phyloP scores from a whole-genome alignment of 2,888 invertebrate genomes.

The Endotricha flammealis region DNA sequence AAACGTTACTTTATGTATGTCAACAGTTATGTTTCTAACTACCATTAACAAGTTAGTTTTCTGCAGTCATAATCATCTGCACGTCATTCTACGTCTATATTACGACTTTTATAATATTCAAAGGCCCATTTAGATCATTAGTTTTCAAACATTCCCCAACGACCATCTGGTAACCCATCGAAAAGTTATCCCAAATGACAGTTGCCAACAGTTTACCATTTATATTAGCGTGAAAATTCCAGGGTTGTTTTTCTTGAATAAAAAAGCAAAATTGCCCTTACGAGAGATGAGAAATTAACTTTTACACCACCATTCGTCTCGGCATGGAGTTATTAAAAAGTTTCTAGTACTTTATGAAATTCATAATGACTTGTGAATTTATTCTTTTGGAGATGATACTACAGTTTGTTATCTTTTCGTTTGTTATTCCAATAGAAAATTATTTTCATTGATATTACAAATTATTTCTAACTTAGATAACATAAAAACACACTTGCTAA shows the following conservation, averaged over 20 bases:
- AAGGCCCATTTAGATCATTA: conserved; percentile 4
- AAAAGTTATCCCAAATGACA: conserved; percentile 20
- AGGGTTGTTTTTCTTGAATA: conserved; percentile 22
- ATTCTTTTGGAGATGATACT: conserved; percentile 28
- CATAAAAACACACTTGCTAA: too few species aligned
- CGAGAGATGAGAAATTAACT: conserved; percentile 39
- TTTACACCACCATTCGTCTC: conserved; percentile 37
- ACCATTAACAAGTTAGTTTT: too few species aligned
- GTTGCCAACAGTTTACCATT: conserved; percentile 18
- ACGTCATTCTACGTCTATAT: not conserved
- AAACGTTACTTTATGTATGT: too few species aligned
- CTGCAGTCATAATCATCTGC: too few species aligned
- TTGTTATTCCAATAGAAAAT: conserved; percentile 6
- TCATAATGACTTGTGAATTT: conserved; percentile 36
- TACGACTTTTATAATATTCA: conserved; percentile 3
- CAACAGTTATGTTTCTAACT: too few species aligned
- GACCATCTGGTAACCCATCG: conserved; percentile 16
- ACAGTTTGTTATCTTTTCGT: conserved; percentile 23
- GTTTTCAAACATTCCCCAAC: conserved; percentile 5
- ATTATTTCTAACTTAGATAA: too few species aligned
- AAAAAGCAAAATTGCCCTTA: conserved; percentile 31
- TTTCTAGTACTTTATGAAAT: conserved; percentile 33
- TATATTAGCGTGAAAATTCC: conserved; percentile 22
- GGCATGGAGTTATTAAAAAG: conserved; percentile 38
- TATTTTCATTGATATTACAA: too few species aligned